Evolutionary conservation across 1,140 invertebrate genomes (phyloP).

Genomic region (Maniola jurtina): DNA sequence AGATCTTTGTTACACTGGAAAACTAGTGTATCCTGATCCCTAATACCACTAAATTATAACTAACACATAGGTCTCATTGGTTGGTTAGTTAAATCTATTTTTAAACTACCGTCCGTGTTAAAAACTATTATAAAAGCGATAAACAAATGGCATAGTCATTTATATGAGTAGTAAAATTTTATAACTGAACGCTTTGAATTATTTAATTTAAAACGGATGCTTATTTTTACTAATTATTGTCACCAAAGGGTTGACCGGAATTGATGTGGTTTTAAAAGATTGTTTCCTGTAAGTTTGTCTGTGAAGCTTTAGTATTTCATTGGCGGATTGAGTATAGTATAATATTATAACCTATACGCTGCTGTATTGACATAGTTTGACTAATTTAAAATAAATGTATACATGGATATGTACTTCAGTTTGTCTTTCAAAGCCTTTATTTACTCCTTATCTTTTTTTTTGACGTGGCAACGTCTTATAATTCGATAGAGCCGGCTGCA

Average conservation of each 20-base stretch:
- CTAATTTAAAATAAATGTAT: too few relatives aligned
- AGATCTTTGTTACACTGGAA: slow-evolving; percentile 36
- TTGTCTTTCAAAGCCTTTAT: too few relatives aligned
- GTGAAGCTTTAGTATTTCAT: too few relatives aligned
- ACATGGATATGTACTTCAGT: too few relatives aligned
- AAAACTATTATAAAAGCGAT: slow-evolving; percentile 64
- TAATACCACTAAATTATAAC: background rate
- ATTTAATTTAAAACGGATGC: slow-evolving; percentile 21
- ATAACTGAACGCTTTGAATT: slow-evolving; percentile 34
- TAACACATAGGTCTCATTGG: slow-evolving; percentile 12
- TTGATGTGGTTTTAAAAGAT: background rate
- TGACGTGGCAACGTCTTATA: too few relatives aligned
- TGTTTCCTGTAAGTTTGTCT: background rate
- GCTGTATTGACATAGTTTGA: too few relatives aligned
- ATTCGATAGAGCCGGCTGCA: too few relatives aligned
- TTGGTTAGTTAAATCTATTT: slow-evolving; percentile 35
- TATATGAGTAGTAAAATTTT: slow-evolving; percentile 64
- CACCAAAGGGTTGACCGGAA: slow-evolving; percentile 13
- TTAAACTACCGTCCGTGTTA: slow-evolving; percentile 47
- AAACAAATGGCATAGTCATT: slow-evolving; percentile 61
- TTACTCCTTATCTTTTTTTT: too few relatives aligned
- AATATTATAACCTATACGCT: too few relatives aligned
- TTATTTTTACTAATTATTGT: slow-evolving; percentile 24
- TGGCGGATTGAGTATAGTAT: too few relatives aligned
- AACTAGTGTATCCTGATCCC: slow-evolving; percentile 35